Base-by-base conservation (phyloP, 1,140 invertebrate genomes). In the Trialeurodes vaporariorum region DNA sequence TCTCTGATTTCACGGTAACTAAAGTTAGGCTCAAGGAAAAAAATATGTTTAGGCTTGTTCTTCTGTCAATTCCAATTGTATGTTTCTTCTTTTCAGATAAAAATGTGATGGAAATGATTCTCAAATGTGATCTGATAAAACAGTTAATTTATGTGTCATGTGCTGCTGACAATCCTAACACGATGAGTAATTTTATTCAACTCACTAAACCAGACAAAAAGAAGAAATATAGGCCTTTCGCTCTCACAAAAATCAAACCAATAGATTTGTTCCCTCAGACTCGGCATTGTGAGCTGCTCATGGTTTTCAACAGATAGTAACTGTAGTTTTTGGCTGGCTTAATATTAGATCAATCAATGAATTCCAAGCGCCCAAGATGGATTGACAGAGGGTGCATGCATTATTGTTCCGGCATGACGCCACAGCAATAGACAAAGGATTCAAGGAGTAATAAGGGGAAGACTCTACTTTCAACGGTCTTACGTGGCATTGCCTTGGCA, bases 181-280 rank as follows among this genome's bases (percentile, higher is more conserved):
- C 80, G 0, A 74, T 78, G 67, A 72, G 76, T 26, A 84, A 83
- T 71, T 79, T 83, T 72, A 70, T 79, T 17, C 76, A 79, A 75
- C 71, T 77, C 11, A 71, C 66, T 49, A 68, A 49, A 27, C 24
- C 64, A 24, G 27, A 25, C 0, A 17, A 58, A 62, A 64, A 49
- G 65, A 67, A 1, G 61, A 70, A 59, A 67, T 68, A 60, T 11
- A 26, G 2, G 9, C 74, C 73, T 49, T 77, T 77, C 66, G 65
- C 24, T 27, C 67, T 76, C 23, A 69, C 64, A 27, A 66, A 68
- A 12, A 81, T 83, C 22, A 73, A 81, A 17, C 81, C 83, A 25
- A 78, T 86, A 2, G 85, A 86, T 71, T 71, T 86, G 73, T 86
- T 86, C 70, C 85, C 85, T 22, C 79, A 83, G 23, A 86, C 85